A percentile compares a stretch with the other conserved stretches of the same genome.
Conservation (phyloP, 2,113 vertebrate species). For the Actenoides hombroni region DNA sequence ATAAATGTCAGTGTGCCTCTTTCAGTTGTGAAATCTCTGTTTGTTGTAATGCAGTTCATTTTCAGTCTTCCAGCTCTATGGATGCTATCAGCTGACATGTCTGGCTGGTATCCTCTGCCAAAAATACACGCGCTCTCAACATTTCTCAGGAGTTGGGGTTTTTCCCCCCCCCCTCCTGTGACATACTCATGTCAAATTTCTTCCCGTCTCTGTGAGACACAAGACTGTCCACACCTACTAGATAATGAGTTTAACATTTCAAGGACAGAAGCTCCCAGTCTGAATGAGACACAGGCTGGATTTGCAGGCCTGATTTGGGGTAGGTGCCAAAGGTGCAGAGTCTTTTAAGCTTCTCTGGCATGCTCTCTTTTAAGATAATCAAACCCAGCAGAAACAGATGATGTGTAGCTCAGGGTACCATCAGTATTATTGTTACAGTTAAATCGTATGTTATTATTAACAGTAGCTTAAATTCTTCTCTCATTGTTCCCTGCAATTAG, state of each 20-base stretch:
- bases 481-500: background rate
- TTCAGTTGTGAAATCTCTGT: constrained; percentile 62
- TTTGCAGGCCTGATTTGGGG: background rate
- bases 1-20: constrained; percentile 66
- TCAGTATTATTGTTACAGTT: background rate
- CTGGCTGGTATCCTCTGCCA: constrained; percentile 68
- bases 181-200: constrained; percentile 4
- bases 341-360: background rate
- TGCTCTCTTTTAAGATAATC: background rate
- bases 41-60: constrained; percentile 59
- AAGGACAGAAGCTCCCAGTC: constrained; percentile 39
- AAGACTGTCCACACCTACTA: constrained; percentile 18
- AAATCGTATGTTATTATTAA: background rate
- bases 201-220: constrained; percentile 5
- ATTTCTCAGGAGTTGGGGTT: constrained; percentile 14
- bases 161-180: background rate
- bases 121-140: constrained; percentile 53
- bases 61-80: constrained; percentile 59
- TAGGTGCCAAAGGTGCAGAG: background rate
- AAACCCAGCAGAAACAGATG: background rate
- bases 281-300: background rate
- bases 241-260: constrained; percentile 41
- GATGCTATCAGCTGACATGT: constrained; percentile 64
- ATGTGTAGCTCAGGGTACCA: background rate
- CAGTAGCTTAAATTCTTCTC: background rate